Evolutionary conservation across 2,797 vertebrate species (phyloP), one percentile per base, ranked within the genome.

Genomic region (Aselliscus stoliczkanus): DNA sequence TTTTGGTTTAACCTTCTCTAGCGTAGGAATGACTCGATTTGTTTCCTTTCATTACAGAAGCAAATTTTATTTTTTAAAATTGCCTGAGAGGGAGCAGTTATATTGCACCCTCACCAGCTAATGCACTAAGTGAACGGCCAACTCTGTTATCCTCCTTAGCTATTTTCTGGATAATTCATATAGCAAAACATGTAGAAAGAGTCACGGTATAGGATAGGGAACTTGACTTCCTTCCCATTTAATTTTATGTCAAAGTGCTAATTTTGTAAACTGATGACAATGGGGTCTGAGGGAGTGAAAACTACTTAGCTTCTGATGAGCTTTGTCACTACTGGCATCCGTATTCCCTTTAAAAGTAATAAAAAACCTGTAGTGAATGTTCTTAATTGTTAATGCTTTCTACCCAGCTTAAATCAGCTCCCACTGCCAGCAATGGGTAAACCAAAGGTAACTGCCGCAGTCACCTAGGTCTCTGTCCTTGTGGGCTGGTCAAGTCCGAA

Each of bases 371-470:
- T 92, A 96, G 97, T 96, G 97, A 93, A 81, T 95, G 86, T 95
- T 90, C n/a, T 81, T 84, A 76, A 95, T 50, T 70, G 29, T 88
- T 97, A 97, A 97, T 97, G 96, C 89, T 95, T 93, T 77, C 50
- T 62, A 34, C 34, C 77, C 72, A 70, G 72, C 65, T 76, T 88
- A 75, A 88, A 79, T 94, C 39, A 84, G 87, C 83, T 90, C 90
- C 85, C 95, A 96, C 88, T 95, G 98, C 98, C 98, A 98, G 98
- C 98, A 98, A 98, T 52, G 97, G 85, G 97, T 92, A 87, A 96
- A 84, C 42, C 60, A 52, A n/a, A 88, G 90, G 31, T 65, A 96
- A 90, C 34, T 17, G 10, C 81, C 13, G 79, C 39, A 81, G 3
- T 77, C 54, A 83, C 52, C 25, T 77, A 60, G 17, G 14, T 75